Conservation (phyloP, 2,888 invertebrate species). For the Omphaloscelis lunosa region DNA sequence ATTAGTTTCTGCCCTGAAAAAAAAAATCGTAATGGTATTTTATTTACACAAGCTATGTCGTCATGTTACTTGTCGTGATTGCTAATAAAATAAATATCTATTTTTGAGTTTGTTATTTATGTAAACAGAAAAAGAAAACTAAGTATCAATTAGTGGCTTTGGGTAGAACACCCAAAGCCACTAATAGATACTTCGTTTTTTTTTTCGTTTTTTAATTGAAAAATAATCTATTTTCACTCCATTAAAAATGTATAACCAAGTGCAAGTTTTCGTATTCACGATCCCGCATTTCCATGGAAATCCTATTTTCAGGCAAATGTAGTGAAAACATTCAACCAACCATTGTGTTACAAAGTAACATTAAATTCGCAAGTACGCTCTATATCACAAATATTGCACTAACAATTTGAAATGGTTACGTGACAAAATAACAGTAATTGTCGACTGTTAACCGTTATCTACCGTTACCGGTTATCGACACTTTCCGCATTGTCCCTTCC, state of each 20-base stretch:
- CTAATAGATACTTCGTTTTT: too few species aligned
- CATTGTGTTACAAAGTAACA: conserved; percentile 17
- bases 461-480: conserved; percentile 15
- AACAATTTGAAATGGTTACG: not conserved
- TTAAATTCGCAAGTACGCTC: not conserved
- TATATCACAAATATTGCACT: not conserved
- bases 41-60: not conserved
- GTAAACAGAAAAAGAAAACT: too few species aligned
- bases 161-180: too few species aligned
- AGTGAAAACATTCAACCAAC: conserved; percentile 40
- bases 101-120: not conserved
- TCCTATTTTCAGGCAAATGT: conserved; percentile 51
- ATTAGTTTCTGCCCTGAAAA: not conserved
- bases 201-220: not conserved
- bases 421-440: not conserved
- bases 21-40: not conserved
- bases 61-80: not conserved
- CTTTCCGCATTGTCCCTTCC: conserved; percentile 60
- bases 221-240: not conserved
- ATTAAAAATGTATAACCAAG: not conserved
- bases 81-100: conserved; percentile 1
- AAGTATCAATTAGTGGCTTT: not conserved
- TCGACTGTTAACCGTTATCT: not conserved
- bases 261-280: not conserved
- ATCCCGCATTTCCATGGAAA: conserved; percentile 30